A percentile compares a stretch with the other conserved stretches of the same genome.
These are phyloP conservation scores for Popillia japonica DNA, from an alignment of 1,140 invertebrate genomes.

Conservation along the genomic window DNA sequence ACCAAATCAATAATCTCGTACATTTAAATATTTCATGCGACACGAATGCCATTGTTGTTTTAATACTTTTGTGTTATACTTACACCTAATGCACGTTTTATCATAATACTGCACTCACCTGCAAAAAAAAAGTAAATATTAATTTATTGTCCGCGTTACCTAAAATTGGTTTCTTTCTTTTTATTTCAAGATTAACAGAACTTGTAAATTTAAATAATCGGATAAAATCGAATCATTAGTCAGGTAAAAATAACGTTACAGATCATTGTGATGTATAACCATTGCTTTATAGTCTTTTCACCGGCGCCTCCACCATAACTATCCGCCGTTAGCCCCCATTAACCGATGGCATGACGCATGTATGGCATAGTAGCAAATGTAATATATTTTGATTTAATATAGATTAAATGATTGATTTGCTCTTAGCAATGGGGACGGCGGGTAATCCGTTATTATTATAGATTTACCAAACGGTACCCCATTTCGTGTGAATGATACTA, in stretches of 20 bases:
- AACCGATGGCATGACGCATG: neutral
- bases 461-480: neutral
- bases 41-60: too few species aligned
- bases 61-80: neutral
- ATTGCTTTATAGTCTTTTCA: neutral
- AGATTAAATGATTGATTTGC: conserved; percentile 9
- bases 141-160: neutral
- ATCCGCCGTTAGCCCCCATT: neutral
- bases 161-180: neutral
- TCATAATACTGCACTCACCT: neutral
- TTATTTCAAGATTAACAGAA: neutral
- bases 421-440: neutral
- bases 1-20: too few species aligned
- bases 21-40: too few species aligned
- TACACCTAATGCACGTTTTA: neutral
- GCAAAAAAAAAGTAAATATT: neutral
- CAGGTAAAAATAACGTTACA: neutral
- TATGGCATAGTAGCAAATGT: neutral
- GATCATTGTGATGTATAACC: neutral
- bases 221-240: neutral
- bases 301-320: neutral
- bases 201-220: too few species aligned
- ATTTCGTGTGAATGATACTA: neutral
- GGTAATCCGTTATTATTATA: neutral
- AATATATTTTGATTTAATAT: conserved; percentile 20